Conservation (phyloP, 2,797 vertebrate genomes). For the Melanogrammus aeglefinus region DNA sequence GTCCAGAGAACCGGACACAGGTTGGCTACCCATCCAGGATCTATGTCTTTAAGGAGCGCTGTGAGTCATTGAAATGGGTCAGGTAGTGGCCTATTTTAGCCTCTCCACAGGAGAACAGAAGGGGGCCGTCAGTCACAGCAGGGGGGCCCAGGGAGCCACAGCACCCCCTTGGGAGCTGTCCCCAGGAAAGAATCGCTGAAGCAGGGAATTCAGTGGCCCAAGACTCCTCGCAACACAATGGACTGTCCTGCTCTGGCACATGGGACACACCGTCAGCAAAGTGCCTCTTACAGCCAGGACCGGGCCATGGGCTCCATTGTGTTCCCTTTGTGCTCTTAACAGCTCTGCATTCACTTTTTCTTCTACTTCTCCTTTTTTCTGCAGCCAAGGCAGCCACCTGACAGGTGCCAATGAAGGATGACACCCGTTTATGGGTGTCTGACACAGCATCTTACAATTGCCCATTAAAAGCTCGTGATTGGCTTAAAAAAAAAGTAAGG, state of each 20-base stretch:
- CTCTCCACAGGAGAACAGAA: constrained; percentile 73
- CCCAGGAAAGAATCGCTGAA: constrained; percentile 75
- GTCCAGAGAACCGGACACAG: constrained; percentile 4
- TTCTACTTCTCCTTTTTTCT: constrained; percentile 19
- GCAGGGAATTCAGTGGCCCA: constrained; percentile 72
- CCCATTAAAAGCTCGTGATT: constrained; percentile 53
- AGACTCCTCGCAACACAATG: constrained; percentile 71
- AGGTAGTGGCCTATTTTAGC: constrained; percentile 66
- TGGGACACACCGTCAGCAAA: constrained; percentile 75
- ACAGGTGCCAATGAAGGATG: constrained; percentile 56
- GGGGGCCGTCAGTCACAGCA: constrained; percentile 72
- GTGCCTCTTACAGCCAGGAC: constrained; percentile 66
- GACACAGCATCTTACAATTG: constrained; percentile 62
- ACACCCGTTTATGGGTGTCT: constrained; percentile 51
- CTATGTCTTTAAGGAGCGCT: constrained; percentile 47
- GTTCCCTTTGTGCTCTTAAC: constrained; percentile 57
- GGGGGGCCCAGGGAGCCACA: constrained; percentile 58
- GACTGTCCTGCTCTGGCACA: constrained; percentile 66
- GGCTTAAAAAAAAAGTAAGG: constrained; percentile 36
- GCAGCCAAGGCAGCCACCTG: constrained; percentile 45
- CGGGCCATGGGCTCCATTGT: constrained; percentile 59
- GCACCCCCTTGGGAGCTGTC: constrained; percentile 70
- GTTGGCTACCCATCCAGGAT: constrained; percentile 48
- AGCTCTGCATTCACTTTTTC: constrained; percentile 35
- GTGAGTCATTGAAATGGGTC: constrained; percentile 73